Conservation (phyloP, 2,888 invertebrate genomes). For the Timema podura region DNA sequence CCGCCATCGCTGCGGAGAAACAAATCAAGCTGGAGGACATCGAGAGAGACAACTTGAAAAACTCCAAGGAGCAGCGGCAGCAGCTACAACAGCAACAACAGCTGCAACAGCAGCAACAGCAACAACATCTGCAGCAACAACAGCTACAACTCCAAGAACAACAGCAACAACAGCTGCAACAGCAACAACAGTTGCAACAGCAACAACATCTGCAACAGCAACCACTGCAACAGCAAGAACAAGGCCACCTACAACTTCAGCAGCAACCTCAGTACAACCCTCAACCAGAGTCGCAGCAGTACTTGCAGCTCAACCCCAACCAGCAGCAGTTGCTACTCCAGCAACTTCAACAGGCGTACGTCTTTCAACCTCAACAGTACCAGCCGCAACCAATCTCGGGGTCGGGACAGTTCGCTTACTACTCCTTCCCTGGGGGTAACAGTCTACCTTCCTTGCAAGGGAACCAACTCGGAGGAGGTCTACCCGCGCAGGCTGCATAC, state of each 20-base stretch:
- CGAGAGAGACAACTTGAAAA: conserved; percentile 63
- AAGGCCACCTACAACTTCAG: neutral
- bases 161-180: conserved; percentile 18
- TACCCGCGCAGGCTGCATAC: neutral
- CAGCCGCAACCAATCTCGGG: conserved; percentile 34
- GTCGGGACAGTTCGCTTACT: conserved; percentile 28
- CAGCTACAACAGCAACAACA: conserved; percentile 35
- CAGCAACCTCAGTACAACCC: conserved; percentile 23
- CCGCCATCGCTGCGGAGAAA: conserved; percentile 44
- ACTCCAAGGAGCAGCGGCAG: conserved; percentile 43
- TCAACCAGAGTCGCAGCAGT: conserved; percentile 17
- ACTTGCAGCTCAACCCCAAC: conserved; percentile 17
- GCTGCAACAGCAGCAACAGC: conserved; percentile 18
- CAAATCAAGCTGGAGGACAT: conserved; percentile 71
- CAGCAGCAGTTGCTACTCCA: conserved; percentile 16
- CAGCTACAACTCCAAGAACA: conserved; percentile 17
- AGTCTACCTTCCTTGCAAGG: conserved; percentile 23
- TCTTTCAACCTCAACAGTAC: conserved; percentile 35
- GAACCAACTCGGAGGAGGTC: conserved; percentile 22
- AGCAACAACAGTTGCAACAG: conserved; percentile 21
- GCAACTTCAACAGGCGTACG: conserved; percentile 22
- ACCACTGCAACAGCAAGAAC: neutral
- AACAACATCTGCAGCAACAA: conserved; percentile 19
- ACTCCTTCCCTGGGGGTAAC: conserved; percentile 18
- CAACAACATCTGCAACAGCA: neutral